These are phyloP conservation scores for Amphipoea oculea DNA, from an alignment of 2,888 invertebrate genomes.

Conservation along the genomic window DNA sequence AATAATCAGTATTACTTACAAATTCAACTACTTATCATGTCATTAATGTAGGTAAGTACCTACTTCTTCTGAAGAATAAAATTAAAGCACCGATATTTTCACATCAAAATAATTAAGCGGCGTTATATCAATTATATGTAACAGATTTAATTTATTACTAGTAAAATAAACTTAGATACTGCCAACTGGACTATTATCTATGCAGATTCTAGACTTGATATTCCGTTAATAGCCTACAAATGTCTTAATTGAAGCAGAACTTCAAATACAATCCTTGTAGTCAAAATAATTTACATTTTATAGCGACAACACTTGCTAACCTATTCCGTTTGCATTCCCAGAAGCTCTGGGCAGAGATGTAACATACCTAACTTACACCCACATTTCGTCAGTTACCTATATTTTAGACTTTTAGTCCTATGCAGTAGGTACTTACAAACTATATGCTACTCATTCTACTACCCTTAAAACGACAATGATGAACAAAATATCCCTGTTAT, in stretches of 20 bases:
- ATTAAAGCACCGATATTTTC: not conserved
- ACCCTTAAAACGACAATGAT: not conserved
- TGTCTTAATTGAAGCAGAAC: not conserved
- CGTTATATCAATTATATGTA: not conserved
- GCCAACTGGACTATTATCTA: conserved; percentile 1
- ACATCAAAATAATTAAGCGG: not conserved
- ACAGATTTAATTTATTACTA: not conserved
- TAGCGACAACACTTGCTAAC: not conserved
- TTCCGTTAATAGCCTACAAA: conserved; percentile 11
- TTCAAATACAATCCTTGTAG: not conserved
- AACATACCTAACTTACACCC: not conserved
- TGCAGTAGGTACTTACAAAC: not conserved
- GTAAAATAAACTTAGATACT: conserved; percentile 4
- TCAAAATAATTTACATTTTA: not conserved
- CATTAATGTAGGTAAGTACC: not conserved
- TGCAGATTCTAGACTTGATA: not conserved
- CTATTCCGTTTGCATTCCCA: not conserved
- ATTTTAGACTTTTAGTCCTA: not conserved
- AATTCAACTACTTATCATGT: not conserved
- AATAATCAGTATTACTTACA: not conserved
- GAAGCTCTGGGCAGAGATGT: not conserved
- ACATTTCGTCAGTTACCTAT: not conserved
- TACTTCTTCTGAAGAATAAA: not conserved
- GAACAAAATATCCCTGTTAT: not conserved
- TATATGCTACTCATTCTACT: not conserved